A percentile compares a stretch with the other conserved stretches of the same genome.
Conservation (phyloP, 2,113 vertebrate genomes). For the Otis tarda region DNA sequence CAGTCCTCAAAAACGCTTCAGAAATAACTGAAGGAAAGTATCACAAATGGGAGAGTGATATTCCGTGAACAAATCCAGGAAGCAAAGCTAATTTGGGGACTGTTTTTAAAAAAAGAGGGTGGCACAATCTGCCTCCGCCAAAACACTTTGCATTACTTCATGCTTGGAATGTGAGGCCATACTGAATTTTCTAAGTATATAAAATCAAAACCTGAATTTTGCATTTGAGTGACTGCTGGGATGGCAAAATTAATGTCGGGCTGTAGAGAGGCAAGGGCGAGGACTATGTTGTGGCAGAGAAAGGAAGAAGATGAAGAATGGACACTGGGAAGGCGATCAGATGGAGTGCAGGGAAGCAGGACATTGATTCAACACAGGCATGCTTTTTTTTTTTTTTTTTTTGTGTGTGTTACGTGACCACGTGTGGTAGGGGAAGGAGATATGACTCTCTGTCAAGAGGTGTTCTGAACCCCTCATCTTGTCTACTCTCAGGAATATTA, state of each 20-base stretch:
- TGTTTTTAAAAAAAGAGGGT: background rate
- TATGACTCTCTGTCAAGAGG: background rate
- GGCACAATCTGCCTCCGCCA: background rate
- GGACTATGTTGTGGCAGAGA: background rate
- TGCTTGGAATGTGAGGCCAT: background rate
- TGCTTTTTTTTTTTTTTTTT: background rate
- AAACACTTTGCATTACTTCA: background rate
- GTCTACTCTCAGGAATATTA: background rate
- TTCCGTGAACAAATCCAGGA: background rate
- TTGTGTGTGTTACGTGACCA: background rate
- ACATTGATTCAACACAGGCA: background rate
- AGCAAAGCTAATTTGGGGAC: background rate
- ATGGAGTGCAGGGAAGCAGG: background rate
- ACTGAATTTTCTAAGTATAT: rapidly evolving
- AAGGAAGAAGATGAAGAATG: background rate
- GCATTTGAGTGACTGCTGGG: rapidly evolving
- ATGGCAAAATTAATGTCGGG: background rate
- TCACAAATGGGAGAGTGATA: background rate
- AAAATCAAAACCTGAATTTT: background rate
- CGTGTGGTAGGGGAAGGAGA: background rate
- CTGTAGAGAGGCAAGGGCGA: background rate
- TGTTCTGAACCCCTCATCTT: background rate
- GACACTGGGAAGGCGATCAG: background rate
- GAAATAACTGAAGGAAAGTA: background rate
- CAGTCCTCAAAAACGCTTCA: background rate